These are phyloP conservation scores for Bellardia bayeri DNA, from an alignment of 2,888 invertebrate genomes.

Conservation along the genomic window DNA sequence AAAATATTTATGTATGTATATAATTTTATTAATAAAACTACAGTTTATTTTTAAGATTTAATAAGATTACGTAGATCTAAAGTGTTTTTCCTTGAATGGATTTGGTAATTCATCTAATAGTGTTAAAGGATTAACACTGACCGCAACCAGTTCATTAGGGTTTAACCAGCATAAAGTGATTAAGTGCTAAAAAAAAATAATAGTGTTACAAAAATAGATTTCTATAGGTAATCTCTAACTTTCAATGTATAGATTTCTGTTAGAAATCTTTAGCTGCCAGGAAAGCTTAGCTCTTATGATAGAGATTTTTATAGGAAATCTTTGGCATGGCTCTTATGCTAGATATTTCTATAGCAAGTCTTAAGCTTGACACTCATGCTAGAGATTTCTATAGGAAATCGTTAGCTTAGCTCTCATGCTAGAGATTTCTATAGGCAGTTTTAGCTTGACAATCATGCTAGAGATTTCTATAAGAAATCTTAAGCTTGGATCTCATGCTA, in stretches of 20 bases:
- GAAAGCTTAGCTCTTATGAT: no score
- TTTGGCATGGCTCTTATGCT: no score
- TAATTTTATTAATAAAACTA: conserved; percentile 30
- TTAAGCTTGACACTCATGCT: no score
- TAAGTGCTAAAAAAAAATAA: conserved; percentile 86
- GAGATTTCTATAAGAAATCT: background rate
- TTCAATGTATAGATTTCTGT: no score
- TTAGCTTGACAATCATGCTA: no score
- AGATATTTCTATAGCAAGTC: background rate
- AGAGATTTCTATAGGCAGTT: background rate
- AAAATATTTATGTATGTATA: background rate
- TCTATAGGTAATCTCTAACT: background rate
- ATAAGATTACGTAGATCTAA: conserved; percentile 54
- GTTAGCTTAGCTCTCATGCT: no score
- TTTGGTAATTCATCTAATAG: conserved; percentile 90
- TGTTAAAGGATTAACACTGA: conserved; percentile 90
- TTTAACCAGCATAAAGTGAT: conserved; percentile 89
- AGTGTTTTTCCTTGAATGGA: conserved; percentile 86
- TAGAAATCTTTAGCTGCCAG: background rate
- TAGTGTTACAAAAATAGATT: background rate
- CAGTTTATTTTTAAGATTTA: conserved; percentile 14
- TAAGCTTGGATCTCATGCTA: no score
- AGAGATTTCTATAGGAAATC: background rate
- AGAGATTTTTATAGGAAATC: background rate
- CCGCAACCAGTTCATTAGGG: conserved; percentile 89